A percentile compares a stretch with the other conserved stretches of the same genome.
Conservation (phyloP, 2,113 vertebrate species). For the Takifugu bimaculatus region DNA sequence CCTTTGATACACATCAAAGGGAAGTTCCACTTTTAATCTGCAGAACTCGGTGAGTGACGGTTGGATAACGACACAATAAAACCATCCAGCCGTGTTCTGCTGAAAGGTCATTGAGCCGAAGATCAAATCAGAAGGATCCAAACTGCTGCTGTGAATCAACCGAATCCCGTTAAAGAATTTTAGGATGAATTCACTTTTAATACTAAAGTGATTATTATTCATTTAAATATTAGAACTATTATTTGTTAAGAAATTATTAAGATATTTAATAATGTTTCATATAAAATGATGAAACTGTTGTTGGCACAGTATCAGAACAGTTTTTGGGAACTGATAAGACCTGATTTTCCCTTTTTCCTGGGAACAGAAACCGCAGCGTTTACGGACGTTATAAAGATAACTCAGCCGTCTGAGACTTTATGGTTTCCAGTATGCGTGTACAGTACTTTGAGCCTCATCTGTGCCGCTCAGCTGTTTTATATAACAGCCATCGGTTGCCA, state of each 20-base stretch:
- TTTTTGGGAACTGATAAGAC: not conserved
- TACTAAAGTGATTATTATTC: no score
- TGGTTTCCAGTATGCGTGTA: not conserved
- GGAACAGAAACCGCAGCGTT: constrained; percentile 27
- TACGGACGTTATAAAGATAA: constrained; percentile 49
- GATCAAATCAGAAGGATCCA: no score
- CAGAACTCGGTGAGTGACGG: not conserved
- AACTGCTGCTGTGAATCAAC: no score
- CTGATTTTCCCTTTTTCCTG: constrained; percentile 8
- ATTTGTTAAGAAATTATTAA: no score
- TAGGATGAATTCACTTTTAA: no score
- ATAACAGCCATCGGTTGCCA: constrained; percentile 19
- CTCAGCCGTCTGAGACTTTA: not conserved
- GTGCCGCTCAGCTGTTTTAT: not conserved
- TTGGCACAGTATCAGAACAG: not conserved
- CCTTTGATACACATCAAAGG: not conserved
- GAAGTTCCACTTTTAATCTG: not conserved
- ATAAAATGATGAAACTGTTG: not conserved
- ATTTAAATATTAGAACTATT: no score
- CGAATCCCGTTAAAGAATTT: no score
- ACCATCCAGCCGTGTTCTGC: no score
- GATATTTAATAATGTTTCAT: no score
- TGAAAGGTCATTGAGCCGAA: no score
- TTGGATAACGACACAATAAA: no score
- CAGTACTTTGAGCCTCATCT: constrained; percentile 9